Evolutionary conservation across 35 echinoderm and acorn worm species (phyloP), one percentile per base, ranked within the genome.

Genomic region (Diadema setosum): DNA sequence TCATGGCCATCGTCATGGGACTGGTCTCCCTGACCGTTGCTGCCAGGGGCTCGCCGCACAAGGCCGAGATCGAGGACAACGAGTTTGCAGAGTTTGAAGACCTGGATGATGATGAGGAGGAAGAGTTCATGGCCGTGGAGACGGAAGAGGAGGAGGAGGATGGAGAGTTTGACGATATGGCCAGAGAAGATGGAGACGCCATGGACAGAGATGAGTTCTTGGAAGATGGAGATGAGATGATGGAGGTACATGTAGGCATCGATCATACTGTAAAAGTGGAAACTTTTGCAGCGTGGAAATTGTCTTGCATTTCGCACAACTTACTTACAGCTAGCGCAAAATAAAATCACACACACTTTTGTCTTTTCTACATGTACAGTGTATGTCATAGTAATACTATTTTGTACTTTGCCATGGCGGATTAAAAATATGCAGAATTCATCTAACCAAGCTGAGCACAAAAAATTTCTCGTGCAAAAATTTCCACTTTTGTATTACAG

Each of bases 1-100:
- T 44, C 44, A 0, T 87, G n/a, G 16, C 36, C 18, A 17, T 78
- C 31, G 23, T 87, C 15, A 18, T 90, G 44, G 88, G 36, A 56
- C 37, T 69, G 50, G 30, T 3, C 26, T 90, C 21, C 24, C 42
- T 17, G 57, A 78, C 41, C 37, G 40, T 87, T 20, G 31, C 52
- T 20, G 37, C 39, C 27, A 50, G 64, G 20, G 81, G 37, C n/a
- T 81, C 83, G 18, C 85, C 85, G 31, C 93, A 94, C 46, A 87
- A 87, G 37, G 96, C 96, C 20, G 96, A 94, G 32, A 87, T 95
- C 1, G 93, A 99, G 33, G 96, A 95, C 65, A 99, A 99, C 44
- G 96, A 99, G 81, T 99, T 99, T 92, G 96, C 96, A 49, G 96
- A 99, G 75, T 99, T 99, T 95, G 96, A 99, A 65, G 96, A 99